Evolutionary conservation across 2,113 vertebrate species (phyloP).

Genomic region (Tachysurus fulvidraco): DNA sequence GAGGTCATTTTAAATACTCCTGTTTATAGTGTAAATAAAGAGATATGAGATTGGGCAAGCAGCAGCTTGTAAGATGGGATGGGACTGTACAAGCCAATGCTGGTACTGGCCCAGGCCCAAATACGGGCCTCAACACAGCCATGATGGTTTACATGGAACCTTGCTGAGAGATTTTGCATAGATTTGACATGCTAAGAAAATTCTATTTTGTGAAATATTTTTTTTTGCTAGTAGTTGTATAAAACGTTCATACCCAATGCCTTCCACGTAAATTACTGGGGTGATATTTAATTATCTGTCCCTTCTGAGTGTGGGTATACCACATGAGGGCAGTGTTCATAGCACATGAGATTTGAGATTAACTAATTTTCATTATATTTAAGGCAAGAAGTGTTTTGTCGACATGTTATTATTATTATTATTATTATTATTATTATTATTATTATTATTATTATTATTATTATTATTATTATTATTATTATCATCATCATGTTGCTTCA

Average conservation of each 20-base stretch:
- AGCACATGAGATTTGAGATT: conserved; percentile 10
- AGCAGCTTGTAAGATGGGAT: not conserved
- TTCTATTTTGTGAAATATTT: not conserved
- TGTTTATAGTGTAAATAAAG: conserved; percentile 20
- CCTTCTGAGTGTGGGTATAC: not conserved
- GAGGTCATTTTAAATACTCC: not conserved
- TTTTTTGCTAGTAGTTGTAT: not conserved
- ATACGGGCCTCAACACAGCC: not conserved
- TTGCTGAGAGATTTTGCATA: not conserved
- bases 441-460: too few species aligned
- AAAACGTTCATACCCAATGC: not conserved
- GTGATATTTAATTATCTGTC: not conserved
- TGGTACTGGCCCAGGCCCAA: conserved; percentile 10
- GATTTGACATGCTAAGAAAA: not conserved
- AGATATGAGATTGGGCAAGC: conserved; percentile 2
- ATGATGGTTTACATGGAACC: not conserved
- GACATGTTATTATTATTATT: too few species aligned
- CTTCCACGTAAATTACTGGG: not conserved
- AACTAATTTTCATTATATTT: not conserved
- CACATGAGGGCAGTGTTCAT: conserved; percentile 2
- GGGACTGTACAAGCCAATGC: not conserved
- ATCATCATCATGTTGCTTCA: too few species aligned
- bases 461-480: too few species aligned
- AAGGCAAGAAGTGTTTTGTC: not conserved
- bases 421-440: not conserved